Conservation (phyloP, 1,140 invertebrate genomes). For the Mercenaria mercenaria region DNA sequence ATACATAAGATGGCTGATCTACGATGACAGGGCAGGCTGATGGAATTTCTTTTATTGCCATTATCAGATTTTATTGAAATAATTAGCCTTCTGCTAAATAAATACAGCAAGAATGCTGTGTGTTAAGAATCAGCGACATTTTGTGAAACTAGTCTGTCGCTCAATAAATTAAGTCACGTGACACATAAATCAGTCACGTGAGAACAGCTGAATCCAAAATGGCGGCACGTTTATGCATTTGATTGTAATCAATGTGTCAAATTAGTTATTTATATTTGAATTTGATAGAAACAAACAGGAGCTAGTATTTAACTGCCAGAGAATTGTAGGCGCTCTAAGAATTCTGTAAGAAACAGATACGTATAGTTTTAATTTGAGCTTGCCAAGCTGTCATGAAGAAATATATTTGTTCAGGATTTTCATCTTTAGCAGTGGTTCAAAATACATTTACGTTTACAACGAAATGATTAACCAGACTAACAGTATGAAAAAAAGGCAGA, state of each 20-base stretch:
- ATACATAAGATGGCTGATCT: neutral
- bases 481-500: too few relatives aligned
- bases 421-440: too few relatives aligned
- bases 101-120: neutral
- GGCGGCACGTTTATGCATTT: slow-evolving; percentile 64
- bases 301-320: slow-evolving; percentile 3
- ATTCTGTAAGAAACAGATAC: neutral
- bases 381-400: neutral
- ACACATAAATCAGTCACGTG: slow-evolving; percentile 66
- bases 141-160: slow-evolving; percentile 15
- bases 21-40: neutral
- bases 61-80: slow-evolving; percentile 38
- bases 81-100: slow-evolving; percentile 33
- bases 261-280: slow-evolving; percentile 52
- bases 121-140: slow-evolving; percentile 25
- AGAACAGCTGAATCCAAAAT: slow-evolving; percentile 65
- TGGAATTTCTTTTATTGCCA: slow-evolving; percentile 31
- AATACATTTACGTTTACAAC: too few relatives aligned
- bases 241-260: slow-evolving; percentile 60
- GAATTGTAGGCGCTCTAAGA: neutral
- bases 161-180: slow-evolving; percentile 62
- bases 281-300: slow-evolving; percentile 61
- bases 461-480: too few relatives aligned
- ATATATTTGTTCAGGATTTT: neutral
- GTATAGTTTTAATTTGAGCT: neutral